Evolutionary conservation across 2,888 invertebrate species (phyloP).

Genomic region (Conus canariensis): DNA sequence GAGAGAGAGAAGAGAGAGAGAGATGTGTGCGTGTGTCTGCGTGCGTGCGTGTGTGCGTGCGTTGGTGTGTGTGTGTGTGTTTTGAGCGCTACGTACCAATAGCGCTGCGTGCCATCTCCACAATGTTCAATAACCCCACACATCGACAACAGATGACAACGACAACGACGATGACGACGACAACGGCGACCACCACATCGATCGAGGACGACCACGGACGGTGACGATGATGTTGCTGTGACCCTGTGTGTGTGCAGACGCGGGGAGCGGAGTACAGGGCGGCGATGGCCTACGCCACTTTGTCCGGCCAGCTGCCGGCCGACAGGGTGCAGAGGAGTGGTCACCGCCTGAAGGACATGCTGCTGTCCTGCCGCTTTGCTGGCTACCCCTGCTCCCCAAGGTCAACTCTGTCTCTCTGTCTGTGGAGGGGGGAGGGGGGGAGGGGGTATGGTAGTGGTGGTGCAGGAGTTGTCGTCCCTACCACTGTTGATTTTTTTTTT

Average conservation of each 20-base stretch:
- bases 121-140: no score
- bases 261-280: constrained; percentile 53
- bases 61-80: no score
- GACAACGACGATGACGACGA: neutral
- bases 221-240: neutral
- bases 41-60: no score
- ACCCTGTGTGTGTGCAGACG: constrained; percentile 7
- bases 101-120: no score
- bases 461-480: no score
- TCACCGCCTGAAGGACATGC: constrained; percentile 61
- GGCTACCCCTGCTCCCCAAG: constrained; percentile 65
- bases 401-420: constrained; percentile 51
- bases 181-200: no score
- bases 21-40: no score
- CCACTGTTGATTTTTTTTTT: no score
- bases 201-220: neutral
- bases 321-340: constrained; percentile 54
- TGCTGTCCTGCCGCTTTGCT: constrained; percentile 62
- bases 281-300: constrained; percentile 56
- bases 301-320: constrained; percentile 49
- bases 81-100: no score
- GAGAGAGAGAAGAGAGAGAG: no score
- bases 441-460: no score
- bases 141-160: neutral
- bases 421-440: neutral